Percentiles rank a stretch among this genome's conserved stretches.
Conservation (phyloP, 2,888 invertebrate genomes). For the Doris montereyensis region DNA sequence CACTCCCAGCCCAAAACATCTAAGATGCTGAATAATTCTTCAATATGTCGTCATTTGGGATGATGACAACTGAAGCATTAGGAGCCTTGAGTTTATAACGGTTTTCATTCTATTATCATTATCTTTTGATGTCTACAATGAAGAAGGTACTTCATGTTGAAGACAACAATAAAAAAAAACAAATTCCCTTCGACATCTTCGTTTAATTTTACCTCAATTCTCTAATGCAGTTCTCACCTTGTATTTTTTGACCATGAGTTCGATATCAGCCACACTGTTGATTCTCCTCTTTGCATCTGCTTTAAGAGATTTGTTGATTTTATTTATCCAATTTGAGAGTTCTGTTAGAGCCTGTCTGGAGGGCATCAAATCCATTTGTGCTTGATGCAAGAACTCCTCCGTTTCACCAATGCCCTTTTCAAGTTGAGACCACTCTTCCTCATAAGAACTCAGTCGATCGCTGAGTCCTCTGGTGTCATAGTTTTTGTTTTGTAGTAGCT, state of each 20-base stretch:
- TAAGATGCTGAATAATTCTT: too few species aligned
- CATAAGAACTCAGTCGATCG: slow-evolving; percentile 55
- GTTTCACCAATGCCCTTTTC: slow-evolving; percentile 60
- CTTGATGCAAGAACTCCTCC: slow-evolving; percentile 65
- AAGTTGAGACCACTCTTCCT: slow-evolving; percentile 65
- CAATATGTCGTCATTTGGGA: too few species aligned
- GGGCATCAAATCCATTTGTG: slow-evolving; percentile 71
- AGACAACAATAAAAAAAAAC: neutral
- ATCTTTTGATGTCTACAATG: too few species aligned
- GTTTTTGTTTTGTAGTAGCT: slow-evolving; percentile 57
- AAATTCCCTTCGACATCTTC: too few species aligned
- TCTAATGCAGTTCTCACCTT: slow-evolving; percentile 61
- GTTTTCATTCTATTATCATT: too few species aligned
- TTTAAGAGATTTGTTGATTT: slow-evolving; percentile 57
- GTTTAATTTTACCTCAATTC: too few species aligned
- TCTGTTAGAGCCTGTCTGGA: slow-evolving; percentile 69
- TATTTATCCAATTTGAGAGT: slow-evolving; percentile 65
- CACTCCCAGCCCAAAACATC: too few species aligned
- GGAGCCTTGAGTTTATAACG: too few species aligned
- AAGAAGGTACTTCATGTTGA: too few species aligned
- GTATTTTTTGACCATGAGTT: slow-evolving; percentile 66
- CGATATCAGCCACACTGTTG: slow-evolving; percentile 61
- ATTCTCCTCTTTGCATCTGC: slow-evolving; percentile 56
- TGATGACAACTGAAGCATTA: too few species aligned
- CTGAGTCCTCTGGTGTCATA: slow-evolving; percentile 57